A percentile compares a stretch with the other conserved stretches of the same genome.
These are phyloP conservation scores for Crocuta crocuta DNA, from an alignment of 2,113 vertebrate genomes.

Conservation along the genomic window DNA sequence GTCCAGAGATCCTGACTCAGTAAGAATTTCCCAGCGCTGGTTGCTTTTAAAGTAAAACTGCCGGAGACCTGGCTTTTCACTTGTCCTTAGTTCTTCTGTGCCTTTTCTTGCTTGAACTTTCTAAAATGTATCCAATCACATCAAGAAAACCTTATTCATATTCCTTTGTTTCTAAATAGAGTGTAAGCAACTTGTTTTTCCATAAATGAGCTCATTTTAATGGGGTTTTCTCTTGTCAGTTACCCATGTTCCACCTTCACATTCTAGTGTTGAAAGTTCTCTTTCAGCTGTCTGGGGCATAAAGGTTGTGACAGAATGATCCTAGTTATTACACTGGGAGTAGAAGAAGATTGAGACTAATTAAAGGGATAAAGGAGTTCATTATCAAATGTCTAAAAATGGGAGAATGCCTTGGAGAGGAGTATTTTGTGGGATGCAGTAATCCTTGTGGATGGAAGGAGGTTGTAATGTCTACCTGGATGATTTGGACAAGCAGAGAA, in stretches of 20 bases:
- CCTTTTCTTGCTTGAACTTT: conserved; percentile 73
- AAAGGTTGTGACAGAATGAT: background rate
- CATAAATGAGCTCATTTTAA: background rate
- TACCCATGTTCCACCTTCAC: background rate
- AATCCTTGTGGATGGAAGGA: background rate
- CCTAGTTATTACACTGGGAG: background rate
- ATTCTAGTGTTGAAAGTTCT: background rate
- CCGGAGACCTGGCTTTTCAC: conserved; percentile 65
- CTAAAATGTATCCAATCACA: conserved; percentile 72
- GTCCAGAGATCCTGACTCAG: conserved; percentile 41
- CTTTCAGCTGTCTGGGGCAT: background rate
- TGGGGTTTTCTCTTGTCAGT: background rate
- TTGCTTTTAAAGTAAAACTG: conserved; percentile 17
- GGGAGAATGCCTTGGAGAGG: background rate
- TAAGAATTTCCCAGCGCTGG: conserved; percentile 38
- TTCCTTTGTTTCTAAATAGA: conserved; percentile 67
- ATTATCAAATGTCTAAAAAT: background rate
- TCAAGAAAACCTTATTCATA: conserved; percentile 76
- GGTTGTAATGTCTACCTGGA: background rate
- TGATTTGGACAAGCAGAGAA: conserved; percentile 10
- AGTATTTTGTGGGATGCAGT: background rate
- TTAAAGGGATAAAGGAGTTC: background rate
- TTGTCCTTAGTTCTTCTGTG: conserved; percentile 77
- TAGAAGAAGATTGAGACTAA: background rate
- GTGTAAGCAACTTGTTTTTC: background rate